Conservation (phyloP, 1,140 invertebrate genomes). For the Euglossa dilemma region DNA sequence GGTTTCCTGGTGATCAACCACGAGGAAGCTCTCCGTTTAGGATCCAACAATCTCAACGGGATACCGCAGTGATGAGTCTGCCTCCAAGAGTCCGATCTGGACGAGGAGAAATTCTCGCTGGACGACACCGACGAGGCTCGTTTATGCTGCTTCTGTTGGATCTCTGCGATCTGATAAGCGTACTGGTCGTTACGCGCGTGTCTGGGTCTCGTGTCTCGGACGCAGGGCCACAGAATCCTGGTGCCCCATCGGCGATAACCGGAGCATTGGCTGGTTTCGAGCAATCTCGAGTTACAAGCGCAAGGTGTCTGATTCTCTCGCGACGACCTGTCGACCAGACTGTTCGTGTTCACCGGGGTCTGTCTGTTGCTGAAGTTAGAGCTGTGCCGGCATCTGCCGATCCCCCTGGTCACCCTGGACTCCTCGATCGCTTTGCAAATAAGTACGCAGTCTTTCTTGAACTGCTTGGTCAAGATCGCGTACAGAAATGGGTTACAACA, state of each 20-base stretch:
- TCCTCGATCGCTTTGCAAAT: constrained; percentile 97
- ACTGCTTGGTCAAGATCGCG: constrained; percentile 98
- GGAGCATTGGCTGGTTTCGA: constrained; percentile 73
- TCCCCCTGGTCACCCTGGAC: constrained; percentile 92
- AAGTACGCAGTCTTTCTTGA: constrained; percentile 98
- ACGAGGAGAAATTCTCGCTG: constrained; percentile 94
- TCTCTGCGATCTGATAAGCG: constrained; percentile 91
- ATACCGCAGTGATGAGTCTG: constrained; percentile 87
- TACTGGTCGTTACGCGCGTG: constrained; percentile 86
- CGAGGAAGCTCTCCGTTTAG: constrained; percentile 90
- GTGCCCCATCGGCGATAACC: constrained; percentile 70
- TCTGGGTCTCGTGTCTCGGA: constrained; percentile 72
- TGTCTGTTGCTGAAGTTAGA: constrained; percentile 95
- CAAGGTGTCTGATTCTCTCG: constrained; percentile 87
- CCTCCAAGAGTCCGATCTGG: constrained; percentile 91
- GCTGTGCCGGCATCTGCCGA: constrained; percentile 92
- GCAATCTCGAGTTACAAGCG: constrained; percentile 87
- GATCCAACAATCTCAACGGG: constrained; percentile 88
- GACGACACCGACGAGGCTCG: constrained; percentile 92
- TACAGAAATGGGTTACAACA: constrained; percentile 99
- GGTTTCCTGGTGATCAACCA: constrained; percentile 95
- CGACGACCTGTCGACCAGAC: constrained; percentile 90
- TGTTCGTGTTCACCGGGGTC: constrained; percentile 94
- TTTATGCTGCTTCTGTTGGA: constrained; percentile 89
- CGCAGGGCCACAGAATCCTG: constrained; percentile 74